Conservation (phyloP, 2,797 vertebrate species). For the Tragelaphus oryx region DNA sequence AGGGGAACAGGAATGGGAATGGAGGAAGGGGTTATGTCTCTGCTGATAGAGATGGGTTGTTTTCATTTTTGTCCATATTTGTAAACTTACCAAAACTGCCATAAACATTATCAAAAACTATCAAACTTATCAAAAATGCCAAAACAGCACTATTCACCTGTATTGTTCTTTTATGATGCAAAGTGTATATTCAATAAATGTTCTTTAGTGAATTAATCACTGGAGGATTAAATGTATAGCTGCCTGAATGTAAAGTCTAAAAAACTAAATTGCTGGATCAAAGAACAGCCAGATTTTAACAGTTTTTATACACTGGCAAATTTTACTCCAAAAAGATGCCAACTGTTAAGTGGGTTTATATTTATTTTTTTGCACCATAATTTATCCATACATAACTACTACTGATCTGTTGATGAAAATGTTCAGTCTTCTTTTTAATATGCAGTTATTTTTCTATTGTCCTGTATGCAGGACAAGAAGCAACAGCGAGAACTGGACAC, state of each 20-base stretch:
- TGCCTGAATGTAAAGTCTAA: neutral
- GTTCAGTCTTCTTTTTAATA: neutral
- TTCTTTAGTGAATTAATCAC: neutral
- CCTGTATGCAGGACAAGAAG: neutral
- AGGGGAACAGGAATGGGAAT: neutral
- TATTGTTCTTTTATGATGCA: neutral
- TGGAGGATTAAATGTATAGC: neutral
- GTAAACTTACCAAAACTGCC: neutral
- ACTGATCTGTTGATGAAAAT: neutral
- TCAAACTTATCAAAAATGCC: neutral
- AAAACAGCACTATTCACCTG: neutral
- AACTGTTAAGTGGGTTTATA: neutral
- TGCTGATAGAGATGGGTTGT: neutral
- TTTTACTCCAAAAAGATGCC: neutral
- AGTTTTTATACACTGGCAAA: neutral
- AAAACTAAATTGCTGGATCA: neutral
- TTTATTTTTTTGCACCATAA: neutral
- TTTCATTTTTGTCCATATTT: neutral
- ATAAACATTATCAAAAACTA: neutral
- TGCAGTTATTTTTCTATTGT: neutral
- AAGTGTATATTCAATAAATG: neutral
- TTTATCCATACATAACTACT: neutral
- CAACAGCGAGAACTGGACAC: neutral
- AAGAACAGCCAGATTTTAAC: neutral
- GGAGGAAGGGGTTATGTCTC: neutral